Base-by-base conservation (phyloP, 2,888 invertebrate species). In the Junonia oenone region DNA sequence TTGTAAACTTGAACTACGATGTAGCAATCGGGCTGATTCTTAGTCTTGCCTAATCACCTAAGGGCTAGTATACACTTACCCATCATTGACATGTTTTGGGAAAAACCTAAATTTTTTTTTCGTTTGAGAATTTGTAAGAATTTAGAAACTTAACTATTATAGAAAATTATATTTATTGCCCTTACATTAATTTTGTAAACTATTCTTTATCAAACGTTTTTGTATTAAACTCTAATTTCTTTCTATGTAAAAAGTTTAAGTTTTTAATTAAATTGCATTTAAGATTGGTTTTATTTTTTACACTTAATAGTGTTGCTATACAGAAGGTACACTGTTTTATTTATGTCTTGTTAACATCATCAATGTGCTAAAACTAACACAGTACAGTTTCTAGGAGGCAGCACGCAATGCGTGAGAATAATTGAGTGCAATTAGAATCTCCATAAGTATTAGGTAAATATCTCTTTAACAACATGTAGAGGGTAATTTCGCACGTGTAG, bases 1-100 rank as follows among this genome's bases (percentile, higher is more conserved):
- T 62, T 63, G 65, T 68, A 68, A 71, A 69, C 64, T 64, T 67
- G 64, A 67, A 67, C 61, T 62, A 29, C 26, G 9, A 50, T 75
- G 71, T 75, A 56, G 69, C 61, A 73, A 53, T 37, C 55, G 6
- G 22, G 8, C 45, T 47, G 14, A 47, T 22, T 29, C 9, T 22
- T n/a, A n/a, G 27, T 17, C 15, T 35, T 29, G n/a, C 27, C 31
- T 6, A 51, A 33, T 51, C 6, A 17, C 33, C n/a, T 52, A 26
- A 40, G 40, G 13, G 11, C 27, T 31, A 31, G 35, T 19, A 1
- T 6, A 22, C 22, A 26, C 13, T 26, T 0, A 43, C 13, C 11
- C 43, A 43, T n/a, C 22, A 26, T 9, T 2, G 14, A 13, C 17
- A 19, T 40, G 11, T 5, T 22, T 3, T 22, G 22, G 22, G 5